Evolutionary conservation across 2,888 invertebrate genomes (phyloP), one percentile per base, ranked within the genome.

Genomic region (Drosophila buzzatii): DNA sequence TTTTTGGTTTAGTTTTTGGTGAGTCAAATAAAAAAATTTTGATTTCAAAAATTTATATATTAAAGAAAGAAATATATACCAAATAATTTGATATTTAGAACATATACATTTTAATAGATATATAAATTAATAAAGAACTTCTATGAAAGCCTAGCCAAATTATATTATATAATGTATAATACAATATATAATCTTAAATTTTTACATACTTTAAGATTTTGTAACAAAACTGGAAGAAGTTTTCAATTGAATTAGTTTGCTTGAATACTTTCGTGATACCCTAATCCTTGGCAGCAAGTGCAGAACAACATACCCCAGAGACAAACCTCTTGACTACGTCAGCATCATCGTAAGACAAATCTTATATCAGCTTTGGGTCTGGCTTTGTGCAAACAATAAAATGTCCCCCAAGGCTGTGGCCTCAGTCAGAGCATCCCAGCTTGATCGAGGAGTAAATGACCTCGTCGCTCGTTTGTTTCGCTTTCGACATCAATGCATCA

Each of bases 371-470:
- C 68, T 79, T 70, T 65, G 49, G 79, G 72, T 58, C 35, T 60
- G 67, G 60, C 71, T 67, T 72, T 78, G 80, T 91, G 89, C 85
- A 90, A 91, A 92, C 91, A 92, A 91, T 92, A 92, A 91, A 92
- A 91, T 91, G 92, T 91, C 92, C 91, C 92, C 88, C 85, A 84
- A 84, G 85, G 91, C 82, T 75, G 74, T 72, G 74, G 90, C 65
- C 62, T 16, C 41, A 53, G 60, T 56, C 74, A 65, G 64, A 63
- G 60, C 52, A 72, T 59, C 60, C 64, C 35, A 76, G 72, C 58
- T 55, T 60, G 66, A 71, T 74, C 69, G 80, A 74, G 85, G 85
- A 85, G 91, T 86, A 86, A 86, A 90, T 90, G 86, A 90, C 86
- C 86, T 90, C 91, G 85, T 72, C 57, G 82, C 90, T 86, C 76